These are phyloP conservation scores for Morpho deidamia DNA, from an alignment of 2,888 invertebrate species.

Conservation along the genomic window DNA sequence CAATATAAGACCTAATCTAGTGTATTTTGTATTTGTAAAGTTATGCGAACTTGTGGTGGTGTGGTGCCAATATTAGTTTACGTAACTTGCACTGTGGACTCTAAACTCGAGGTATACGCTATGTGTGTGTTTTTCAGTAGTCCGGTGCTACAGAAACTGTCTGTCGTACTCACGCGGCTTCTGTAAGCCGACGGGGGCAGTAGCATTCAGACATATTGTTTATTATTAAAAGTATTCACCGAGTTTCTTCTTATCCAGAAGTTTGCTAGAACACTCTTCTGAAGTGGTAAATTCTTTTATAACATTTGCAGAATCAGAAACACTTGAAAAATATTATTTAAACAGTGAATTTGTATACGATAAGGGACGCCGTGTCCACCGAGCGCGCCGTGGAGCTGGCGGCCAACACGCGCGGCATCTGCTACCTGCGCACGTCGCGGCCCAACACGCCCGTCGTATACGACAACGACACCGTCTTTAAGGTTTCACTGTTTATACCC, in stretches of 20 bases:
- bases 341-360: too few relatives aligned
- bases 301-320: too few relatives aligned
- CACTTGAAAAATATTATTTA: too few relatives aligned
- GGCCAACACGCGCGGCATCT: slow-evolving; percentile 95
- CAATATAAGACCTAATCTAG: too few relatives aligned
- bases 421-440: slow-evolving; percentile 96
- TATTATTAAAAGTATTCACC: too few relatives aligned
- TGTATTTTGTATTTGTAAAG: too few relatives aligned
- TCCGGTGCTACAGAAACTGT: slow-evolving; percentile 26
- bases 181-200: slow-evolving; percentile 37
- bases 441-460: slow-evolving; percentile 94
- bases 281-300: too few relatives aligned
- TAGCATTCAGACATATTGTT: slow-evolving; percentile 26
- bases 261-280: too few relatives aligned
- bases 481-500: slow-evolving; percentile 50
- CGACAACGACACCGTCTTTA: slow-evolving; percentile 88
- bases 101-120: not conserved
- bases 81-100: not conserved
- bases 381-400: slow-evolving; percentile 97
- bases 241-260: too few relatives aligned
- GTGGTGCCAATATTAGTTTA: too few relatives aligned
- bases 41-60: too few relatives aligned
- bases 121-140: not conserved
- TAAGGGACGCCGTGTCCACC: slow-evolving; percentile 93
- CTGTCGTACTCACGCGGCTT: slow-evolving; percentile 40